phyloP scores from a whole-genome alignment of 2,797 vertebrate genomes.

The Onychomys leucogaster region DNA sequence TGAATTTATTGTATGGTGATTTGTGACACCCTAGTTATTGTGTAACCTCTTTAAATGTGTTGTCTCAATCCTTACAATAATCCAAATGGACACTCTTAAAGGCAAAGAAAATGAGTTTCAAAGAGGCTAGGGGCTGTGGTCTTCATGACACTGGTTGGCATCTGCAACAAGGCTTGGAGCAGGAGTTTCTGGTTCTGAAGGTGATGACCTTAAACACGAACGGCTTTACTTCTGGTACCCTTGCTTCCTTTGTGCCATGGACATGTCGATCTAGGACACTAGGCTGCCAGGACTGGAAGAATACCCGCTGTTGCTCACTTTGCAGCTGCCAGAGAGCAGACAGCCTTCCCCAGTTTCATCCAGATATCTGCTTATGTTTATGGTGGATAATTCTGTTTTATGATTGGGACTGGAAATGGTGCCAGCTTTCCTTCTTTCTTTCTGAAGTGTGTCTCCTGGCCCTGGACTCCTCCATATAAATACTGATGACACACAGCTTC shows the following conservation, averaged over 20 bases:
- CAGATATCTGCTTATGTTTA: neutral
- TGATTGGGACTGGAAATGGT: neutral
- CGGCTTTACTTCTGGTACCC: too few species aligned
- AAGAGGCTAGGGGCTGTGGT: neutral
- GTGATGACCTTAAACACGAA: neutral
- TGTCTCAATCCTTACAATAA: neutral
- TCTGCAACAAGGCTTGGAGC: accelerated
- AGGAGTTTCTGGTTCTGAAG: neutral
- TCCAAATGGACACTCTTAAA: neutral
- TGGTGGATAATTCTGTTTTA: neutral
- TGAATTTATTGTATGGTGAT: neutral
- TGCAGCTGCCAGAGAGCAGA: neutral
- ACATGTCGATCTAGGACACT: neutral
- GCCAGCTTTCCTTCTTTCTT: neutral
- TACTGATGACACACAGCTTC: neutral
- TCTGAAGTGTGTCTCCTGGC: neutral
- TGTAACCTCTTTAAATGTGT: neutral
- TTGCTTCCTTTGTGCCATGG: neutral
- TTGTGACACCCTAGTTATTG: neutral
- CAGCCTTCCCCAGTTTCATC: neutral
- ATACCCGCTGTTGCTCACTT: neutral
- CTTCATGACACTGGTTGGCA: neutral
- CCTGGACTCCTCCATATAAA: neutral
- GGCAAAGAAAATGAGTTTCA: neutral
- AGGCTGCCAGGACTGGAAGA: neutral